phyloP scores from a whole-genome alignment of 2,797 vertebrate genomes.

The Sardinella longiceps region DNA sequence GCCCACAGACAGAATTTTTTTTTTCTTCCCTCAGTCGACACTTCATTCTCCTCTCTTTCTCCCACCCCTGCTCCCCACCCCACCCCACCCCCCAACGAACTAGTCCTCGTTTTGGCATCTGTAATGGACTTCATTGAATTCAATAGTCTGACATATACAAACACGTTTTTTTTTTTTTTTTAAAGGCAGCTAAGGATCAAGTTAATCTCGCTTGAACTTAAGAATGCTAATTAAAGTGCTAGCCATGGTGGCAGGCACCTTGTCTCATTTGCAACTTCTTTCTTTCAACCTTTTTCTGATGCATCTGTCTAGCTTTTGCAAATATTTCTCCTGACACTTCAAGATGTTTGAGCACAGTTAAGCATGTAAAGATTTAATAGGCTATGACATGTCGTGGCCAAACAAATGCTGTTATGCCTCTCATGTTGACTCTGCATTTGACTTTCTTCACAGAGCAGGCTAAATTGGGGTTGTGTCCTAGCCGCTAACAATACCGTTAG shows the following conservation, averaged over 20 bases:
- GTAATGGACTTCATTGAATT: conserved; percentile 28
- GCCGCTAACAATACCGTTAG: neutral
- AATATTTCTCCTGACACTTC: neutral
- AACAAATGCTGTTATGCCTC: neutral
- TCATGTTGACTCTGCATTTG: neutral
- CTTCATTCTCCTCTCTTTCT: neutral
- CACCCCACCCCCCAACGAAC: too few relatives aligned
- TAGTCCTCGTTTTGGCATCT: conserved; percentile 26
- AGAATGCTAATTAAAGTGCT: conserved; percentile 37
- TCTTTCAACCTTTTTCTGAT: neutral
- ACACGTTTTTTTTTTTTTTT: conserved; percentile 26
- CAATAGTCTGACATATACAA: conserved; percentile 27
- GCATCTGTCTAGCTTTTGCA: neutral
- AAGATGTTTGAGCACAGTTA: neutral
- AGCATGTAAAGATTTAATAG: neutral
- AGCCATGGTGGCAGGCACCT: neutral
- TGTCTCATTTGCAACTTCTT: neutral
- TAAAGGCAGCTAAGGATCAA: neutral
- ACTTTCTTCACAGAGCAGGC: neutral
- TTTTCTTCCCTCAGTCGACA: neutral
- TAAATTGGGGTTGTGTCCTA: neutral
- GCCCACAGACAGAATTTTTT: conserved; percentile 18
- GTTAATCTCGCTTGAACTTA: conserved; percentile 26
- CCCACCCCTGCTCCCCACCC: neutral
- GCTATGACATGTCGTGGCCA: neutral